Conservation (phyloP, 2,113 vertebrate genomes). For the Ictalurus furcatus region DNA sequence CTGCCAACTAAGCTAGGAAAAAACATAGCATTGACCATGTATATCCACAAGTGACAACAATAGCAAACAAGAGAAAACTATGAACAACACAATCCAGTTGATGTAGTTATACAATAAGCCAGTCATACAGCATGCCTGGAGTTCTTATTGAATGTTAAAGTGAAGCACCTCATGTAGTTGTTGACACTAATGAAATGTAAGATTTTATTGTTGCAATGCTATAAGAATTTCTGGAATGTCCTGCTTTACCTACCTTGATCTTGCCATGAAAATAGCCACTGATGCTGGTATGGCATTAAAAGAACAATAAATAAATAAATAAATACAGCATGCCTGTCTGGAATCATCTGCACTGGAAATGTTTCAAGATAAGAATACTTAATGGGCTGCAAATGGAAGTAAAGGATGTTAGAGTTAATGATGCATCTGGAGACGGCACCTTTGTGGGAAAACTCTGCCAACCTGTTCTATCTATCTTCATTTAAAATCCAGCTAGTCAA, state of each 20-base stretch:
- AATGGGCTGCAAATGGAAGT: slow-evolving; percentile 32
- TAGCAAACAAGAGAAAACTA: neutral
- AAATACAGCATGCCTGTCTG: neutral
- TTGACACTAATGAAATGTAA: too few species aligned
- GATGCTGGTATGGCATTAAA: too few species aligned
- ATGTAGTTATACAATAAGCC: neutral
- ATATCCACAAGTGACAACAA: neutral
- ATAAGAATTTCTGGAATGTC: too few species aligned
- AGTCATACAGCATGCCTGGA: neutral
- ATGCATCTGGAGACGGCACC: slow-evolving; percentile 36
- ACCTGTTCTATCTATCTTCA: neutral
- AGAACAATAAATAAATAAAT: too few species aligned
- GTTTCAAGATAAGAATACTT: slow-evolving; percentile 33
- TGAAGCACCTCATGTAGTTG: too few species aligned
- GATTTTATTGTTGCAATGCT: too few species aligned
- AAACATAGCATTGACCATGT: neutral
- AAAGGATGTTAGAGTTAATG: slow-evolving; percentile 32
- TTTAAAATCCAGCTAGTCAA: neutral
- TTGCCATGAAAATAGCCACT: too few species aligned
- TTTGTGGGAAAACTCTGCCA: slow-evolving; percentile 28
- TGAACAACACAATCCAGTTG: neutral
- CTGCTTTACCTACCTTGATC: too few species aligned
- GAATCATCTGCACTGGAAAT: neutral
- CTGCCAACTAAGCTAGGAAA: neutral
- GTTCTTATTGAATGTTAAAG: too few species aligned